Base-by-base conservation (phyloP, 2,113 vertebrate genomes). In the Thermophis baileyi region DNA sequence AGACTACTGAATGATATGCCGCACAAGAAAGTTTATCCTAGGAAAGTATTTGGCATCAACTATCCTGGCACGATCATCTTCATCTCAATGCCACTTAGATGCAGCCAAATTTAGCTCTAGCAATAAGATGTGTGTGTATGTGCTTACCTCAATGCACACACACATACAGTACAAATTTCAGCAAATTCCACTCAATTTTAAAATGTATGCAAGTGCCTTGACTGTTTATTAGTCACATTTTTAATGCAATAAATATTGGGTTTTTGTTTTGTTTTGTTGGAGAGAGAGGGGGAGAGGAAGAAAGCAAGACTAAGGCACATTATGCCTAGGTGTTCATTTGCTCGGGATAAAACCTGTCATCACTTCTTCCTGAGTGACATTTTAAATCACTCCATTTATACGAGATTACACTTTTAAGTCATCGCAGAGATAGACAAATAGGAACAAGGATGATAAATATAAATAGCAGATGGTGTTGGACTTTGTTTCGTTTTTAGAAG, bases 341-440 rank as follows among this genome's bases (percentile, higher is more conserved):
- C 7, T 88, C 25, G 51, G 14, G 25, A 87, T 74, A 74, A 90
- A 92, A 49, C 10, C 50, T 85, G 30, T 87, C 53, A 90, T 47
- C 90, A n/a, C 0, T 11, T 93, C 22, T 55, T 6, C 7, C 30
- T 9, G 53, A 92, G 53, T n/a, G 55, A 87, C 25, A n/a, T 0
- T 0, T 89, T 87, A 14, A n/a, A 81, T 55, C 24, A 16, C 0
- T 69, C 51, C n/a, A 50, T 55, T 85, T n/a, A 4, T 2, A 63
- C 89, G 69, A 54, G 9, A 7, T 7, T 47, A 12, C 22, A 87
- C 0, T 0, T 20, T 40, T 4, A 93, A 44, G 2, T 81, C 12
- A 4, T 8, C 60, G 4, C 46, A 18, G 3, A 2, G 22, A 94
- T 49, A 91, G 90, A 89, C 90, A 89, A 93, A 69, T 69, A n/a